phyloP scores from a whole-genome alignment of 2,888 invertebrate species.

The Metellina segmentata region DNA sequence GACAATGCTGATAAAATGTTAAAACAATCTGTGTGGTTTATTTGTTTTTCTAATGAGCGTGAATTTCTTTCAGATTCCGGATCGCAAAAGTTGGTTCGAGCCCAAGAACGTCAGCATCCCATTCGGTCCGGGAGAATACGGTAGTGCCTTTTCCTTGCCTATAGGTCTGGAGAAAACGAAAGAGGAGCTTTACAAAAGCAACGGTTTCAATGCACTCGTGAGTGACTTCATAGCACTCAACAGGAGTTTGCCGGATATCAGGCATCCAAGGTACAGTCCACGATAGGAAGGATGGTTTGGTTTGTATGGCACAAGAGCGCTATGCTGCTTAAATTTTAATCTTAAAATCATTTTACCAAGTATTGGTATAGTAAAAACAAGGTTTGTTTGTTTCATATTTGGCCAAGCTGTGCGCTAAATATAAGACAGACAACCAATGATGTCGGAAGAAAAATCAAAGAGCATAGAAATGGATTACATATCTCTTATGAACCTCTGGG shows the following conservation, averaged over 20 bases:
- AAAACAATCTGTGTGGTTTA: not conserved
- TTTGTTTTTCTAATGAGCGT: not conserved
- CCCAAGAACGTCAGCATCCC: constrained; percentile 66
- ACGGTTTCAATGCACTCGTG: constrained; percentile 95
- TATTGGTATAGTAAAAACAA: too few species aligned
- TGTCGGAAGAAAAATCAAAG: too few species aligned
- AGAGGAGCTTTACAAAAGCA: constrained; percentile 88
- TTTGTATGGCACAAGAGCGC: too few species aligned
- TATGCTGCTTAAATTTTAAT: too few species aligned
- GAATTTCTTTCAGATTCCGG: constrained; percentile 40
- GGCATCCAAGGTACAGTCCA: constrained; percentile 82
- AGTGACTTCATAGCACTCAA: constrained; percentile 95
- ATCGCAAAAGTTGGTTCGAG: constrained; percentile 56
- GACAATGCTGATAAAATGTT: too few species aligned
- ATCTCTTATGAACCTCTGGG: too few species aligned
- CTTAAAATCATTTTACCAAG: too few species aligned
- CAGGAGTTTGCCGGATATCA: constrained; percentile 86
- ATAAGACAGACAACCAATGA: too few species aligned
- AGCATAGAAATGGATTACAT: too few species aligned
- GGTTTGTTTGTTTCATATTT: too few species aligned
- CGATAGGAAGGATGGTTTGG: not conserved
- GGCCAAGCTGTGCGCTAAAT: too few species aligned
- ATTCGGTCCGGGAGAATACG: constrained; percentile 81
- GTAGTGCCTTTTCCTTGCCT: constrained; percentile 85
- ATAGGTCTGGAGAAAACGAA: constrained; percentile 85